Conservation (phyloP, 2,113 vertebrate species). For the Sula dactylatra region DNA sequence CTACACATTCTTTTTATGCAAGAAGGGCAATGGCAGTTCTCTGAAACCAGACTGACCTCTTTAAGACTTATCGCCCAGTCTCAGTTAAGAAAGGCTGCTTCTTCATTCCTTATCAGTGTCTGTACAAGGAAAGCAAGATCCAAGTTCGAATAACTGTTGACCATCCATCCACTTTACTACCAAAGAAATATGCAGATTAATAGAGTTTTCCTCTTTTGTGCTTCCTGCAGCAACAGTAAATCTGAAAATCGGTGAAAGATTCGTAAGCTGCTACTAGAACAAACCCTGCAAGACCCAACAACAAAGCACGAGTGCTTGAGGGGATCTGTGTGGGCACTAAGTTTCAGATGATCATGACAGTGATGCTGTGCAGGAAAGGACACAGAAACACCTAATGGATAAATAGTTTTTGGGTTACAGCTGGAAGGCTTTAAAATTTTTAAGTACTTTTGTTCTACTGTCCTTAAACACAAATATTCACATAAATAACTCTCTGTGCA, state of each 20-base stretch:
- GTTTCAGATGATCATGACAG: not conserved
- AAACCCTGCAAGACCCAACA: not conserved
- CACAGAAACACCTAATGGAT: not conserved
- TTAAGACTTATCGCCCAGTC: not conserved
- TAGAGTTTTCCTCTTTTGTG: not conserved
- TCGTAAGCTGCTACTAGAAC: not conserved
- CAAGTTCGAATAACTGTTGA: not conserved
- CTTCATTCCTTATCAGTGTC: not conserved
- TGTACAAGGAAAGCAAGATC: not conserved
- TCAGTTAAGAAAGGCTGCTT: not conserved
- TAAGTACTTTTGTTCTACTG: not conserved
- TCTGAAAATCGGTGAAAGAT: not conserved
- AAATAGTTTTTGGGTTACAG: not conserved
- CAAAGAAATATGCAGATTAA: not conserved
- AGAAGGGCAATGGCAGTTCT: not conserved
- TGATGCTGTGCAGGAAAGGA: not conserved
- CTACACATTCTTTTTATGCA: not conserved
- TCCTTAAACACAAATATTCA: not conserved
- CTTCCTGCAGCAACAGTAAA: not conserved
- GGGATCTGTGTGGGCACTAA: not conserved
- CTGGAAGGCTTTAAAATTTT: not conserved
- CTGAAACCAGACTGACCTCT: not conserved
- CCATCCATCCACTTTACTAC: not conserved
- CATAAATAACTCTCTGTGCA: not conserved
- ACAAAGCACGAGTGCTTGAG: not conserved